Base-by-base conservation (phyloP, 1,140 invertebrate species). In the Heterodera carotae region DNA sequence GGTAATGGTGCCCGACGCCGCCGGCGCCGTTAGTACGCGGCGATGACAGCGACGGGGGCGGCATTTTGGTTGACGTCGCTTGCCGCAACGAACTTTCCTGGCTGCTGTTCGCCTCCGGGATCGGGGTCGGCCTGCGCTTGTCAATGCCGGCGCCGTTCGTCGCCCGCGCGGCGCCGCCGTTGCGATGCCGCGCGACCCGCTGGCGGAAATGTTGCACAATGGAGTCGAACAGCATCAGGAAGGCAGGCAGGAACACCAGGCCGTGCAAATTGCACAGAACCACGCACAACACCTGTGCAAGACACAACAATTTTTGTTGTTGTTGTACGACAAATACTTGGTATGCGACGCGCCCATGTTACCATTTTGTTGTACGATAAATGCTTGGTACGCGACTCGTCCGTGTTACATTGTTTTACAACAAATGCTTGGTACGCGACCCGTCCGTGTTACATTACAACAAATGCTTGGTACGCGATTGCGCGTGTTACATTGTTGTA, bases 181-280 rank as follows among this genome's bases (percentile, higher is more conserved):
- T 31, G 62, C 27, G 10, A 4, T 10, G 29, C 4, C 31, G 33
- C 62, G 27, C n/a, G 64, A 56, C 59, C 33, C 27, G 48, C 67
- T 73, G 25, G 4, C 43, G 76, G 22, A 76, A 43, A 10, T 33
- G 67, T 34, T 75, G 39, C 10, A 81, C 76, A 18, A 80, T 10
- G 33, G 82, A 81, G 64, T 81, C 80, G 53, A 81, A 77, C 48
- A 84, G 66, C 59, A 88, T 88, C 7, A 86, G 71, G 69, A 86
- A 85, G 27, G 85, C 85, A 5, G 85, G 85, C n/a, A 86, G 64
- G 77, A 86, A 86, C 29, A 86, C 75, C 4, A 86, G 78, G 53
- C 86, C 85, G 60, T 86, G 85, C 29, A 86, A 56, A 62, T 86
- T 86, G 76, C 85, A 86, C 0, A 86, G 74, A 5, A 82, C 75